These are phyloP conservation scores for Forbesichthys agassizii DNA, from an alignment of 2,113 vertebrate genomes.

Conservation along the genomic window DNA sequence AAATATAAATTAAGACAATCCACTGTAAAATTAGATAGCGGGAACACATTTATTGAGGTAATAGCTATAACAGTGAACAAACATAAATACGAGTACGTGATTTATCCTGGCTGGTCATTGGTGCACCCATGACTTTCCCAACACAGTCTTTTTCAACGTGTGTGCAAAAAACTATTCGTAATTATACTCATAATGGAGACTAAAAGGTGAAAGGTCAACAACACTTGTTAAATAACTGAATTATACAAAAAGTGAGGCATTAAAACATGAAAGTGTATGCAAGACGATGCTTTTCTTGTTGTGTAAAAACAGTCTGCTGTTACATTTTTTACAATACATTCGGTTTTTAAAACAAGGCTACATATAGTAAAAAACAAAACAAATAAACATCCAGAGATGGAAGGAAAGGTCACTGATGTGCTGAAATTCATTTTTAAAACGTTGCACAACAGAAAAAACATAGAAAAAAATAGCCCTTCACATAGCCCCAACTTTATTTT, in stretches of 20 bases:
- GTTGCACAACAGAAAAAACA: conserved; percentile 41
- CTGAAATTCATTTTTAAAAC: conserved; percentile 76
- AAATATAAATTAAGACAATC: neutral
- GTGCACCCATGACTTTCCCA: conserved; percentile 74
- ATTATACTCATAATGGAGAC: conserved; percentile 28
- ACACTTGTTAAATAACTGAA: conserved; percentile 75
- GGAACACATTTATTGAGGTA: conserved; percentile 77
- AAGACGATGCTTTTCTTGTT: conserved; percentile 64
- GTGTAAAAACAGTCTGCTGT: conserved; percentile 7
- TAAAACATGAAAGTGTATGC: conserved; percentile 78
- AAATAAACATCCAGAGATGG: conserved; percentile 20
- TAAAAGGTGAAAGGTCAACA: conserved; percentile 57
- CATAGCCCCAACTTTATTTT: conserved; percentile 60
- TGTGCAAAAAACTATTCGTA: conserved; percentile 59
- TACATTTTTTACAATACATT: conserved; percentile 73
- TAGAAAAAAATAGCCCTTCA: conserved; percentile 80
- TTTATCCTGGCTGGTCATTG: conserved; percentile 80
- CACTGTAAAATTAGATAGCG: neutral
- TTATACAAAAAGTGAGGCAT: conserved; percentile 80
- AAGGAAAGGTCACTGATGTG: conserved; percentile 73
- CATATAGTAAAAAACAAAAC: conserved; percentile 75
- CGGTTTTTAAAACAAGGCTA: conserved; percentile 70
- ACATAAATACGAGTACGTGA: conserved; percentile 81
- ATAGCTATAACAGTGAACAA: conserved; percentile 82
- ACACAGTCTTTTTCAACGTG: conserved; percentile 74